Percentiles rank a stretch among this genome's conserved stretches.
These are phyloP conservation scores for Pao palembangensis DNA, from an alignment of 2,113 vertebrate genomes.

Conservation along the genomic window DNA sequence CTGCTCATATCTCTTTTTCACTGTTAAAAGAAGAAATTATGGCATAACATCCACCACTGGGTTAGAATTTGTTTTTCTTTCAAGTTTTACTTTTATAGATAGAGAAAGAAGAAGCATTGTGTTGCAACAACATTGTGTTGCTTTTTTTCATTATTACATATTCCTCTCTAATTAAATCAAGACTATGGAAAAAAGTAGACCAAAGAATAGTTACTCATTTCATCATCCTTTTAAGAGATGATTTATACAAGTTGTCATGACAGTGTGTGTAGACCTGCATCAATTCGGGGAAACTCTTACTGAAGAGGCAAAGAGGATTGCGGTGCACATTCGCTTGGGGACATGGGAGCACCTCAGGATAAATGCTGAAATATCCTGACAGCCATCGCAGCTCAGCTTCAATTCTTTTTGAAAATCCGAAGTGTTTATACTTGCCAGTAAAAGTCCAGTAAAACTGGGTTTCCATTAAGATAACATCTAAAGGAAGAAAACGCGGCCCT, in stretches of 20 bases:
- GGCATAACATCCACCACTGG: too few relatives aligned
- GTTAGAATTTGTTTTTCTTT: too few relatives aligned
- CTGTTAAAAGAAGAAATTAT: too few relatives aligned
- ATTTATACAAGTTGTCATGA: background rate
- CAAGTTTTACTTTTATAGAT: too few relatives aligned
- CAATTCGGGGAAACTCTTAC: conserved; percentile 8
- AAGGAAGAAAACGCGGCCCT: background rate
- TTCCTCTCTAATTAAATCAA: too few relatives aligned
- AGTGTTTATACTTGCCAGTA: conserved; percentile 6
- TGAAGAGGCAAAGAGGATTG: conserved; percentile 12
- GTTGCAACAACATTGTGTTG: too few relatives aligned
- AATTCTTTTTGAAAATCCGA: conserved; percentile 13
- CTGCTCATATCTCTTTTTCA: too few relatives aligned
- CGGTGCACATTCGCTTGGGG: conserved; percentile 5
- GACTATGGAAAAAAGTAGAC: background rate
- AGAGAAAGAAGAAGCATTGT: too few relatives aligned
- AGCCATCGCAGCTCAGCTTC: conserved; percentile 17
- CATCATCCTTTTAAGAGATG: background rate
- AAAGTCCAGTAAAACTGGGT: background rate
- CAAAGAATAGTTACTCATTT: background rate
- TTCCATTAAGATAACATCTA: conserved; percentile 1
- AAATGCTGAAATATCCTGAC: conserved; percentile 32
- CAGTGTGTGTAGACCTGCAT: conserved; percentile 2
- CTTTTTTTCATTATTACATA: too few relatives aligned
- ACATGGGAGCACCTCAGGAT: conserved; percentile 24